A percentile compares a stretch with the other conserved stretches of the same genome.
phyloP scores from a whole-genome alignment of 2,888 invertebrate species.

The Lottia scabra region DNA sequence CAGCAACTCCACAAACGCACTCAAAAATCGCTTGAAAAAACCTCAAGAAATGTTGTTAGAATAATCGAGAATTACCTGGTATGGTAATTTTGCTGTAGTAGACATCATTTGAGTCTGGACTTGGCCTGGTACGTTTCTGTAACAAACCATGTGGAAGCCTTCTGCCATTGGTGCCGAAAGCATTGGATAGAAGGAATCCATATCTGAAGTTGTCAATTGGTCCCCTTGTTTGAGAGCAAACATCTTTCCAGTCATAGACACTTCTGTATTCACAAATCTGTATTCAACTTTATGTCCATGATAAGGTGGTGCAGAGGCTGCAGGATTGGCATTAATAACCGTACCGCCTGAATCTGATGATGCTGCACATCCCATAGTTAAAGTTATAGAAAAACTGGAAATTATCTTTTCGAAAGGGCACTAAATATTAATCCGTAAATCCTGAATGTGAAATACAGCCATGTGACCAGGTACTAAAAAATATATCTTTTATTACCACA shows the following conservation, averaged over 20 bases:
- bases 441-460: no score
- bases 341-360: background rate
- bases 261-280: constrained; percentile 40
- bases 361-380: background rate
- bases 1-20: no score
- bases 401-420: no score
- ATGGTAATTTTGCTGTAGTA: constrained; percentile 1
- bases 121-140: constrained; percentile 40
- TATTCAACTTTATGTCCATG: constrained; percentile 40
- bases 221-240: background rate
- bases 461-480: no score
- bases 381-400: no score
- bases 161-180: constrained; percentile 35
- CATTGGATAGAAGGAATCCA: constrained; percentile 35
- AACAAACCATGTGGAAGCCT: constrained; percentile 37
- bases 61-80: background rate
- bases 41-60: no score
- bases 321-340: background rate
- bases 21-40: no score
- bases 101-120: constrained; percentile 27
- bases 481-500: no score
- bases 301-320: constrained; percentile 41
- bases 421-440: no score
- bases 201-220: constrained; percentile 28
- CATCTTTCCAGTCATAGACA: background rate